These are phyloP conservation scores for Crepidodera aurea DNA, from an alignment of 2,888 invertebrate species.

Conservation along the genomic window DNA sequence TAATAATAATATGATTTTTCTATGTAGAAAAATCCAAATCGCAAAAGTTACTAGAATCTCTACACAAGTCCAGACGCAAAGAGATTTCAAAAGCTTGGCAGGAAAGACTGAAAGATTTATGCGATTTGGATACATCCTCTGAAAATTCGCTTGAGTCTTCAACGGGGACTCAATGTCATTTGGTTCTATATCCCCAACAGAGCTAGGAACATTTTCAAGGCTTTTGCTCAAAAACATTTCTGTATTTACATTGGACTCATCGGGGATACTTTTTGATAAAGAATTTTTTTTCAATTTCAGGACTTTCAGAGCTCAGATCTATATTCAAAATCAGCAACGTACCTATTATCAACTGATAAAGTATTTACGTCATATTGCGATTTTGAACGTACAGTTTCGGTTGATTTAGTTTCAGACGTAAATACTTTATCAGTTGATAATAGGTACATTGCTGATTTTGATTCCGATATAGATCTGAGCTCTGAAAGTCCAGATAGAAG, in stretches of 20 bases:
- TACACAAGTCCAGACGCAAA: too few relatives aligned
- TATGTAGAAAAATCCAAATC: too few relatives aligned
- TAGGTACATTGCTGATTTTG: constrained; percentile 34
- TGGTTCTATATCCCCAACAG: neutral
- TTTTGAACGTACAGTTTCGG: neutral
- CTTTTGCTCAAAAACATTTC: neutral
- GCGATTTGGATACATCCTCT: too few relatives aligned
- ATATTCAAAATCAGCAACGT: constrained; percentile 36
- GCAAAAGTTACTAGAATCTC: too few relatives aligned
- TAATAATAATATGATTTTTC: too few relatives aligned
- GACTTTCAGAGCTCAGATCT: constrained; percentile 15
- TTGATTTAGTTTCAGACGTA: constrained; percentile 1
- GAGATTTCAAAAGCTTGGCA: too few relatives aligned
- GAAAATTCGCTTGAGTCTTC: too few relatives aligned
- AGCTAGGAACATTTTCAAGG: neutral
- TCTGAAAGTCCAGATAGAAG: constrained; percentile 23
- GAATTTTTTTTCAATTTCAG: neutral
- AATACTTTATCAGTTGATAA: constrained; percentile 8
- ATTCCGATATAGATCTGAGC: constrained; percentile 27
- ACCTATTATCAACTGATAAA: constrained; percentile 18
- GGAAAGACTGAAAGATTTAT: too few relatives aligned
- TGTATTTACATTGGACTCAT: constrained; percentile 3
- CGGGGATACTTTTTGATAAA: neutral
- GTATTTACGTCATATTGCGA: neutral
- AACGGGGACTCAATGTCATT: neutral